These are phyloP conservation scores for Dipodomys merriami DNA, from an alignment of 2,113 vertebrate genomes.

Conservation along the genomic window DNA sequence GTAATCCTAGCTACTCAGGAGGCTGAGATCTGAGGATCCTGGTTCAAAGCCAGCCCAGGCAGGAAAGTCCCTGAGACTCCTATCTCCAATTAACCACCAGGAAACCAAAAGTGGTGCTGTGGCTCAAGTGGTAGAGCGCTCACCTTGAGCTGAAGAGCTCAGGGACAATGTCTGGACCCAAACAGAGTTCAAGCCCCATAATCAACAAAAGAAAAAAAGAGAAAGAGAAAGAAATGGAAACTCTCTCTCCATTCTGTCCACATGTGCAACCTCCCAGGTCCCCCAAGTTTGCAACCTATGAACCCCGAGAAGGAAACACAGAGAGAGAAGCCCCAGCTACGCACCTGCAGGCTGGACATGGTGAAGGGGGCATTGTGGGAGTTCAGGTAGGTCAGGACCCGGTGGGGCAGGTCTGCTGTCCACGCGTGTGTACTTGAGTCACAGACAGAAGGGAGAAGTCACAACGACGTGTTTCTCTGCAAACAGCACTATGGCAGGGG, in stretches of 20 bases:
- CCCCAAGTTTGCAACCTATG: neutral
- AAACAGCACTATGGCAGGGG: neutral
- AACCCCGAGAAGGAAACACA: neutral
- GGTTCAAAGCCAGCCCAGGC: too few relatives aligned
- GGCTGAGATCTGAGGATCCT: too few relatives aligned
- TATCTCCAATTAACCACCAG: too few relatives aligned
- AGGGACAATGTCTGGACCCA: too few relatives aligned
- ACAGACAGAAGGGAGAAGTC: conserved; percentile 64
- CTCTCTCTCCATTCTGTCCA: neutral
- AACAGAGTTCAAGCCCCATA: too few relatives aligned
- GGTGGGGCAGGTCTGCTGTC: conserved; percentile 83
- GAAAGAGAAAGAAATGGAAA: neutral
- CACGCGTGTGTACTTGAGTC: conserved; percentile 81
- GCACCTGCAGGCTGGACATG: conserved; percentile 85
- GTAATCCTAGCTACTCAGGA: too few relatives aligned
- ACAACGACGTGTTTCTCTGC: neutral
- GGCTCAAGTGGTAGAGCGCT: too few relatives aligned
- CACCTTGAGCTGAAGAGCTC: too few relatives aligned
- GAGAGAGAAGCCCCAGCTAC: conserved; percentile 2
- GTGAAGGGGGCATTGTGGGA: conserved; percentile 78
- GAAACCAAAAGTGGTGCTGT: too few relatives aligned
- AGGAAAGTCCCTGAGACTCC: too few relatives aligned
- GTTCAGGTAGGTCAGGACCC: conserved; percentile 84
- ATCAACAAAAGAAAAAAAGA: too few relatives aligned
- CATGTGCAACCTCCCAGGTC: neutral